Percentiles rank a stretch among this genome's conserved stretches.
Evolutionary conservation across 2,113 vertebrate species (phyloP).

Genomic region (Mola mola): DNA sequence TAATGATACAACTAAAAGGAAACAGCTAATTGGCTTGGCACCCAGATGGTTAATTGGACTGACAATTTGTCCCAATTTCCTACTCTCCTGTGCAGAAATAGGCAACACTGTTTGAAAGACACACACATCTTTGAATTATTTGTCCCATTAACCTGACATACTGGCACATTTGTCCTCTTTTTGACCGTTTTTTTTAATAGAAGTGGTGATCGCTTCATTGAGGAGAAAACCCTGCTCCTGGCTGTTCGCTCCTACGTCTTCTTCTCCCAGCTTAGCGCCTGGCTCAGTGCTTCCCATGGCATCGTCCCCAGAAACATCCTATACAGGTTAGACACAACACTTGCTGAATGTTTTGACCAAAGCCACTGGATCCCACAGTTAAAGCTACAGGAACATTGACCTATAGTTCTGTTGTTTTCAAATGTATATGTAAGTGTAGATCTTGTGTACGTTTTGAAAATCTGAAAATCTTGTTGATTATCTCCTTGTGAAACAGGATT

Average conservation of each 20-base stretch:
- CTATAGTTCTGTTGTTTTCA: slow-evolving; percentile 1
- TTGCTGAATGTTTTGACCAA: slow-evolving; percentile 27
- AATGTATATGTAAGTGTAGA: not conserved
- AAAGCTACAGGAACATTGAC: slow-evolving; percentile 1
- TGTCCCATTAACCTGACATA: slow-evolving; percentile 70
- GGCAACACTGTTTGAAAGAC: slow-evolving; percentile 8
- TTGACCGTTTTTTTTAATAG: slow-evolving; percentile 72
- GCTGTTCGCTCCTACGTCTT: slow-evolving; percentile 98
- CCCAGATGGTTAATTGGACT: slow-evolving; percentile 50
- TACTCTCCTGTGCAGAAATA: slow-evolving; percentile 20
- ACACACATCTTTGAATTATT: slow-evolving; percentile 35
- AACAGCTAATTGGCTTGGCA: slow-evolving; percentile 10
- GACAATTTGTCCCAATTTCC: slow-evolving; percentile 59
- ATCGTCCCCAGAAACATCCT: slow-evolving; percentile 97
- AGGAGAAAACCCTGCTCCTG: slow-evolving; percentile 95
- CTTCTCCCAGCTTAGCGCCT: slow-evolving; percentile 98
- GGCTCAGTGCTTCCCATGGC: slow-evolving; percentile 98
- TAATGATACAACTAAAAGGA: not conserved
- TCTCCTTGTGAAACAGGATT: slow-evolving; percentile 82
- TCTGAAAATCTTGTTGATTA: too few species aligned
- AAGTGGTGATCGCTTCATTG: slow-evolving; percentile 93
- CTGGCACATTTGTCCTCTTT: slow-evolving; percentile 57
- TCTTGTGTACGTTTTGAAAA: slow-evolving; percentile 1
- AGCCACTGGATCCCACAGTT: not conserved
- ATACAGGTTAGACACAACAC: slow-evolving; percentile 86